Conservation (phyloP, 2,113 vertebrate genomes). For the Pseudopipra pipra region DNA sequence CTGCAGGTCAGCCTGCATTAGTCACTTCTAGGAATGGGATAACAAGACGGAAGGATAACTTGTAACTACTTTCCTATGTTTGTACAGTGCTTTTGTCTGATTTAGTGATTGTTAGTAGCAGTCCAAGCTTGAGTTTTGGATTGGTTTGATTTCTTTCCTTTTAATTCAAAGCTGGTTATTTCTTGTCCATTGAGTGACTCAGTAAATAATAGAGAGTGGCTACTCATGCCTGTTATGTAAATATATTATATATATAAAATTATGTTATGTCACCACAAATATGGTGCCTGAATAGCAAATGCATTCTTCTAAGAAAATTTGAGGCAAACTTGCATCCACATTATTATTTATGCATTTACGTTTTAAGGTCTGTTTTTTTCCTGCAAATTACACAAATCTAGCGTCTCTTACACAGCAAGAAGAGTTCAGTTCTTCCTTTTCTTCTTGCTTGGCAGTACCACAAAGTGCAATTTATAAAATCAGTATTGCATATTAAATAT, state of each 20-base stretch:
- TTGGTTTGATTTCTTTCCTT: not conserved
- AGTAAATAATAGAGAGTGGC: conserved; percentile 32
- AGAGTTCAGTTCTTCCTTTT: not conserved
- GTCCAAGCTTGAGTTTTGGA: not conserved
- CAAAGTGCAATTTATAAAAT: conserved; percentile 31
- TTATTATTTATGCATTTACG: conserved; percentile 13
- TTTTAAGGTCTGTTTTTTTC: conserved; percentile 16
- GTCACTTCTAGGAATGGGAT: not conserved
- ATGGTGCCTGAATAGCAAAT: conserved; percentile 41
- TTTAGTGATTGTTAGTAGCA: conserved; percentile 7
- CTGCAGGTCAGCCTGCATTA: not conserved
- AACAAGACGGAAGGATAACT: not conserved
- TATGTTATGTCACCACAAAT: conserved; percentile 53
- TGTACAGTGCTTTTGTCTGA: not conserved
- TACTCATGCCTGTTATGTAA: conserved; percentile 36
- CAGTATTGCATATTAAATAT: conserved; percentile 14
- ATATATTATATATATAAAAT: conserved; percentile 50
- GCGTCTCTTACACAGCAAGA: not conserved
- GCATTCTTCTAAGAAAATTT: conserved; percentile 28
- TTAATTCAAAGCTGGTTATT: conserved; percentile 27
- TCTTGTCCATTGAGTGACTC: conserved; percentile 17
- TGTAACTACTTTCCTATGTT: not conserved
- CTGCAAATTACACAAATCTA: conserved; percentile 1
- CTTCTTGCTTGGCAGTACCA: conserved; percentile 40
- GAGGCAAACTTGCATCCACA: conserved; percentile 1